Conservation (phyloP, 2,888 invertebrate genomes). For the Oligia strigilis region DNA sequence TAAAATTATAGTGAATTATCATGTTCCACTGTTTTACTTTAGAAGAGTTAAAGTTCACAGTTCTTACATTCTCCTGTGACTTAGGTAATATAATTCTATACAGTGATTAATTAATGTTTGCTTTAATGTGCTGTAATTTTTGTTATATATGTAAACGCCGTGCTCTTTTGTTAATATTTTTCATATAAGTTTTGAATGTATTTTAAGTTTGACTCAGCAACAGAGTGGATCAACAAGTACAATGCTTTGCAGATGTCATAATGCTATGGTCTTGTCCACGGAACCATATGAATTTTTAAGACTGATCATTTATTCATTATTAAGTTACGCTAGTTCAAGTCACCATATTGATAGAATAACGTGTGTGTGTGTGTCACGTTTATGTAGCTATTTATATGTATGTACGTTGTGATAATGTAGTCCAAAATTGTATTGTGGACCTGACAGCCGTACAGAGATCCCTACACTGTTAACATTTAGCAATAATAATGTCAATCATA, state of each 20-base stretch:
- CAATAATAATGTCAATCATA: slow-evolving; percentile 66
- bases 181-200: slow-evolving; percentile 83
- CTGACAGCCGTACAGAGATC: slow-evolving; percentile 79
- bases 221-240: slow-evolving; percentile 82
- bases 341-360: slow-evolving; percentile 80
- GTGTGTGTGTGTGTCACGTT: slow-evolving; percentile 75
- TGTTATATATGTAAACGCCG: slow-evolving; percentile 83
- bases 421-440: slow-evolving; percentile 66
- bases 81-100: slow-evolving; percentile 75
- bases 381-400: slow-evolving; percentile 84
- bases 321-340: slow-evolving; percentile 88
- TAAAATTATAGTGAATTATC: slow-evolving; percentile 70
- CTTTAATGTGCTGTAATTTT: slow-evolving; percentile 84
- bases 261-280: slow-evolving; percentile 75
- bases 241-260: slow-evolving; percentile 77
- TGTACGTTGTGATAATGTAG: slow-evolving; percentile 74
- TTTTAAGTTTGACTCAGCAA: slow-evolving; percentile 88
- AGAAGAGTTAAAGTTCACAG: slow-evolving; percentile 71
- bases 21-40: slow-evolving; percentile 70
- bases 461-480: slow-evolving; percentile 59
- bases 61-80: slow-evolving; percentile 69
- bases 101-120: slow-evolving; percentile 80
- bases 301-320: slow-evolving; percentile 90
- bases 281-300: slow-evolving; percentile 86
- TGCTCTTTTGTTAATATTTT: slow-evolving; percentile 86